A percentile compares a stretch with the other conserved stretches of the same genome.
Conservation (phyloP, 2,888 invertebrate genomes). For the Drosophila cracens region DNA sequence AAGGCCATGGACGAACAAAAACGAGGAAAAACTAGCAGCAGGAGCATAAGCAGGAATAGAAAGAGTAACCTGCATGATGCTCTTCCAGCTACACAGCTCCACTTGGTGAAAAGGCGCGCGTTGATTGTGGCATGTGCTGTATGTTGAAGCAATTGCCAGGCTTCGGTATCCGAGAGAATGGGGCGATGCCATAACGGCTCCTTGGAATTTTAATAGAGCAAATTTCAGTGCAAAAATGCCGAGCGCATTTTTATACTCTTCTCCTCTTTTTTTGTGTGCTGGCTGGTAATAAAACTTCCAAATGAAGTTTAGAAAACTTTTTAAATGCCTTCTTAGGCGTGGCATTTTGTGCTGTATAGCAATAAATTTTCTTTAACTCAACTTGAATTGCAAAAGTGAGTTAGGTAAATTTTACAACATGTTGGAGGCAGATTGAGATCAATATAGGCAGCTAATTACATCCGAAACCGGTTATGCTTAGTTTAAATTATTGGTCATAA, state of each 20-base stretch:
- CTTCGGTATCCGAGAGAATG: neutral
- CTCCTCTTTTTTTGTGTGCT: conserved; percentile 4
- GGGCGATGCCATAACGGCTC: conserved; percentile 56
- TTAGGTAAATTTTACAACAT: neutral
- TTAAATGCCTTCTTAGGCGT: conserved; percentile 67
- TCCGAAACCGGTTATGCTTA: neutral
- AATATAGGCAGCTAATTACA: neutral
- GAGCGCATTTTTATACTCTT: conserved; percentile 16
- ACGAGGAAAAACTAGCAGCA: conserved; percentile 26
- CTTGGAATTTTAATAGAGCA: conserved; percentile 79
- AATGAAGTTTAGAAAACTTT: conserved; percentile 79
- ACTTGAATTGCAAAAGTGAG: conserved; percentile 1
- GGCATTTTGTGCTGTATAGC: conserved; percentile 2
- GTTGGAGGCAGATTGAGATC: neutral
- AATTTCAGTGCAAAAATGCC: conserved; percentile 72
- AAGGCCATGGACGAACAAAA: conserved; percentile 21
- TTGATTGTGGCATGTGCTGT: conserved; percentile 67
- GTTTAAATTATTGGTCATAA: neutral
- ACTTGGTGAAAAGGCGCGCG: conserved; percentile 24
- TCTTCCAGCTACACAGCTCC: conserved; percentile 6
- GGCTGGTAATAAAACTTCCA: conserved; percentile 74
- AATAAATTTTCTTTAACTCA: conserved; percentile 2
- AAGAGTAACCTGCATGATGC: conserved; percentile 64
- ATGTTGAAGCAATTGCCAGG: conserved; percentile 26
- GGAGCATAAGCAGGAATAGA: conserved; percentile 9